Evolutionary conservation across 2,113 vertebrate genomes (phyloP), one percentile per base, ranked within the genome.

Genomic region (Cercopithecus mona): DNA sequence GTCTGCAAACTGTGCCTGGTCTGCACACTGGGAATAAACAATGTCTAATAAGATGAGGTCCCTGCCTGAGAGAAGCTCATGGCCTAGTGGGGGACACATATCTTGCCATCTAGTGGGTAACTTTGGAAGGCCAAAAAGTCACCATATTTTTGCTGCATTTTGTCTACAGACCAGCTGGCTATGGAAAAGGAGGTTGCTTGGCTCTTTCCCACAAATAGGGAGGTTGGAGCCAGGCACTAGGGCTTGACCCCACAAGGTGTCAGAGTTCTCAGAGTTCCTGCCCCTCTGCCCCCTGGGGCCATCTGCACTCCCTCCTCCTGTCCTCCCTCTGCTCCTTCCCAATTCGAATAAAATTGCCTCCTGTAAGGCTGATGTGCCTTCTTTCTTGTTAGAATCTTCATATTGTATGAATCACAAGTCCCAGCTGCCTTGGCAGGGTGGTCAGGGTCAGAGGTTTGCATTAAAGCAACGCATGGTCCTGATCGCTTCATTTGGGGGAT

Each of bases 361-460:
- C 81, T 30, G 8, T 17, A 48, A 81, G 70, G 38, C 23, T 1
- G 59, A 17, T 35, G 27, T 32, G 16, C 40, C 48, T 57, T 78
- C 43, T 66, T 94, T 43, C 92, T 95, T 78, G 95, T 96, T 94
- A 96, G 88, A 81, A 59, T 88, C 94, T 96, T 95, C 88, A 93
- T 57, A 57, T 86, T 72, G 84, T 20, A 85, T 50, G 81, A 73
- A 25, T 95, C 96, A 40, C 82, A 43, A 89, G 72, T 75, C 89
- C 81, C 16, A 10, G 84, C 76, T 90, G 84, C 84, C 70, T 82
- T 50, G 64, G 84, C 76, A 0, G 22, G 76, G 95, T 5, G 0
- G 83, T 30, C 88, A 32, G 88, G 97, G 81, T 97, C 94, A 94
- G 90, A 90, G 93, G 90, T 92, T 59, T 86, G 85, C 93, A 93